These are phyloP conservation scores for Selene dorsalis DNA, from an alignment of 2,797 vertebrate species.

Conservation along the genomic window DNA sequence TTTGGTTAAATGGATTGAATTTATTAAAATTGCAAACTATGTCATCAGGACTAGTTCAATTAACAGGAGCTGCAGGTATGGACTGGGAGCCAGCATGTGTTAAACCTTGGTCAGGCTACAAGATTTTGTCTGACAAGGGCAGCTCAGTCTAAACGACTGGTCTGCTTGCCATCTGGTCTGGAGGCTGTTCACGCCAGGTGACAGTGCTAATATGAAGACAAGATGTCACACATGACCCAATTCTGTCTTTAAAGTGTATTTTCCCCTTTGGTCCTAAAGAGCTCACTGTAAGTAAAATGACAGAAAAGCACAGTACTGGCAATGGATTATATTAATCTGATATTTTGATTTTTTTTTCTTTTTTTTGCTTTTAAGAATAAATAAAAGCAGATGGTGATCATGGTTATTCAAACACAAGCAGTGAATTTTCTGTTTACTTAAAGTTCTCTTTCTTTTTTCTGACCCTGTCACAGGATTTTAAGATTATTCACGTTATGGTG, in stretches of 20 bases:
- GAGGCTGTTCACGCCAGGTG: slow-evolving; percentile 74
- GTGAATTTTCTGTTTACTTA: not conserved
- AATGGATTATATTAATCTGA: not conserved
- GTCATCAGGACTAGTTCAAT: slow-evolving; percentile 10
- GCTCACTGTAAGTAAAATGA: slow-evolving; percentile 13
- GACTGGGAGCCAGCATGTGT: slow-evolving; percentile 34
- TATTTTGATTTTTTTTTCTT: not conserved
- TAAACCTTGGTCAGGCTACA: slow-evolving; percentile 59
- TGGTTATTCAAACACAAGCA: not conserved
- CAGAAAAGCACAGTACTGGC: not conserved
- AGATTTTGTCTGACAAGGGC: slow-evolving; percentile 67
- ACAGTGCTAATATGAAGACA: slow-evolving; percentile 69
- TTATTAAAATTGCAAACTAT: slow-evolving; percentile 5
- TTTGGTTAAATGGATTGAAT: not conserved
- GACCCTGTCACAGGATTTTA: not conserved
- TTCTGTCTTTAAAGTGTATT: slow-evolving; percentile 61
- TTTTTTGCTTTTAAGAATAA: no score
- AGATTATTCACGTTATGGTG: not conserved
- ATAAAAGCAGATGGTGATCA: not conserved
- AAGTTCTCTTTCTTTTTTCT: not conserved
- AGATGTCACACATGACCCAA: slow-evolving; percentile 66
- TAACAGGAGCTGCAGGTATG: slow-evolving; percentile 24
- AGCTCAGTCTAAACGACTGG: slow-evolving; percentile 67
- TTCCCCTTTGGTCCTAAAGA: slow-evolving; percentile 26
- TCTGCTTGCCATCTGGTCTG: slow-evolving; percentile 72